phyloP scores from a whole-genome alignment of 2,797 vertebrate genomes.

The Vireo griseus region DNA sequence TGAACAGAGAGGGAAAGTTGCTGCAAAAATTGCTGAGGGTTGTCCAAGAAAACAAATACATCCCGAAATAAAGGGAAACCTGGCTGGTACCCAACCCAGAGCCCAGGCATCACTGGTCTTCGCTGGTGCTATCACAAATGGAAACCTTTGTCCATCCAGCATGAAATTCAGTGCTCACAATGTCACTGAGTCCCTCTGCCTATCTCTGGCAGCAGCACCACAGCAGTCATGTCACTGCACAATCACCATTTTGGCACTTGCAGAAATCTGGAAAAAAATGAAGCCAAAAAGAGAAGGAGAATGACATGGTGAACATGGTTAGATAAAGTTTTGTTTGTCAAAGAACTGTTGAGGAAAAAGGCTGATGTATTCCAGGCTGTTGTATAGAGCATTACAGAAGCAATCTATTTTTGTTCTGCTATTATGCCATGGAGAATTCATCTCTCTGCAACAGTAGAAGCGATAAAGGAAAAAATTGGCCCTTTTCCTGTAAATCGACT shows the following conservation, averaged over 20 bases:
- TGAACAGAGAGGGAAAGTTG: not conserved
- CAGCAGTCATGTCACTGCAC: not conserved
- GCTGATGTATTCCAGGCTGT: constrained; percentile 21
- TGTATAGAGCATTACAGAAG: constrained; percentile 18
- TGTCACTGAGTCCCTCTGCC: not conserved
- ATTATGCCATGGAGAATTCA: constrained; percentile 40
- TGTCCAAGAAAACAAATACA: not conserved
- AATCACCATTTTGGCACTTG: not conserved
- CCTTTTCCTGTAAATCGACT: constrained; percentile 29
- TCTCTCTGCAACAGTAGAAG: constrained; percentile 31
- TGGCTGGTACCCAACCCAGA: not conserved
- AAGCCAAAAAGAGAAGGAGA: not conserved
- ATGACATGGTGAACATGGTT: not conserved
- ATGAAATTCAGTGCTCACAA: not conserved
- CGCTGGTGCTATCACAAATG: not conserved
- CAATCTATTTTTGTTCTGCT: constrained; percentile 57
- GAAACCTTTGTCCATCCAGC: not conserved
- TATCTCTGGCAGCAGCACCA: not conserved
- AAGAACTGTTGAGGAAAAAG: not conserved
- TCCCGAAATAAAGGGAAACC: not conserved
- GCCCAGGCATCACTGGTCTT: not conserved
- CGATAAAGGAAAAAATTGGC: constrained; percentile 23
- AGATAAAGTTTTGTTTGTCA: constrained; percentile 45
- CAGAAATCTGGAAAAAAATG: not conserved
- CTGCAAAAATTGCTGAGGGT: not conserved